A percentile compares a stretch with the other conserved stretches of the same genome.
Conservation (phyloP, 2,888 invertebrate genomes). For the Parochlus steinenii region DNA sequence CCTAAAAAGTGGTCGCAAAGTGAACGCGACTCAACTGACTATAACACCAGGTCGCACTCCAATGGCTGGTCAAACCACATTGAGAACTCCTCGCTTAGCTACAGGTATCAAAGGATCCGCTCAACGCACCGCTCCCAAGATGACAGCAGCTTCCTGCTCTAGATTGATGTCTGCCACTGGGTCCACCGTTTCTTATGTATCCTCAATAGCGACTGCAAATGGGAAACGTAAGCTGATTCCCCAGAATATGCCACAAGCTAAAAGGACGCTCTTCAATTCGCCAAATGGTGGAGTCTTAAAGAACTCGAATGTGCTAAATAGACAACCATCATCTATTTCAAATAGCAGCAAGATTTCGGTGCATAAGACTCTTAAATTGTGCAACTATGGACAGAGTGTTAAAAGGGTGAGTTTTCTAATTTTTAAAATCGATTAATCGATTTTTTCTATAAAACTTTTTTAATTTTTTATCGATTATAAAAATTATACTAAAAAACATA, state of each 20-base stretch:
- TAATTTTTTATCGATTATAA: too few relatives aligned
- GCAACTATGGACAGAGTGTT: too few relatives aligned
- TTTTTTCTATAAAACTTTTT: too few relatives aligned
- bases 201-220: slow-evolving; percentile 12
- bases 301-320: not conserved
- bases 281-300: slow-evolving; percentile 1
- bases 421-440: too few relatives aligned
- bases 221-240: slow-evolving; percentile 14
- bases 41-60: not conserved
- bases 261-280: slow-evolving; percentile 21
- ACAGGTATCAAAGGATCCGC: slow-evolving; percentile 5
- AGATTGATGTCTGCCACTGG: slow-evolving; percentile 17
- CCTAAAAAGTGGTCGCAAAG: slow-evolving; percentile 6
- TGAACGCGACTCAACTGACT: not conserved
- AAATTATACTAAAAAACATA: too few relatives aligned
- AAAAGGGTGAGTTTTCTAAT: too few relatives aligned
- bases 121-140: not conserved
- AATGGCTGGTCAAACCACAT: slow-evolving; percentile 3
- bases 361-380: too few relatives aligned
- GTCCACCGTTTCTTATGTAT: slow-evolving; percentile 6
- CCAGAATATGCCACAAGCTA: slow-evolving; percentile 19
- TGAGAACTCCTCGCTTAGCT: not conserved
- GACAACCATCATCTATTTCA: too few relatives aligned
- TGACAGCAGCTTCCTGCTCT: slow-evolving; percentile 1
- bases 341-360: too few relatives aligned